phyloP scores from a whole-genome alignment of 2,888 invertebrate genomes.

The Hartigia nigra region DNA sequence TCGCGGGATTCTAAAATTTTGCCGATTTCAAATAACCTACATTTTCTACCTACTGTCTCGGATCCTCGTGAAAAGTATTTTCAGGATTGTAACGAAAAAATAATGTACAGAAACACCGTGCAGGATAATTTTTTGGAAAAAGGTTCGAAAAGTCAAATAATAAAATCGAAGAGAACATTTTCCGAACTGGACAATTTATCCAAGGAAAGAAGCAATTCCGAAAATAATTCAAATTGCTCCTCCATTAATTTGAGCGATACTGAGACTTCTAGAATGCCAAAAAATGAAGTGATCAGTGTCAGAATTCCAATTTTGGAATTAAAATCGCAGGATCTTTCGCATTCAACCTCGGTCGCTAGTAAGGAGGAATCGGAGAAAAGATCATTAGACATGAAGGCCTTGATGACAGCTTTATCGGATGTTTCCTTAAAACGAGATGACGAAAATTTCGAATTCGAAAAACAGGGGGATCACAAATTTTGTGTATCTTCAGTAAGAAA shows the following conservation, averaged over 20 bases:
- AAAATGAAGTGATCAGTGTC: neutral
- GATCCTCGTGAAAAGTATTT: neutral
- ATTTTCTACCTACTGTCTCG: neutral
- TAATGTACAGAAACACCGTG: neutral
- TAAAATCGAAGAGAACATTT: neutral
- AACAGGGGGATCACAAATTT: neutral
- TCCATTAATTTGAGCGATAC: constrained; percentile 3
- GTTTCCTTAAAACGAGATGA: constrained; percentile 28
- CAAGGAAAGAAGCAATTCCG: constrained; percentile 13
- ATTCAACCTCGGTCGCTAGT: constrained; percentile 29
- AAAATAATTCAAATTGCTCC: constrained; percentile 1
- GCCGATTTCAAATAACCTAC: neutral
- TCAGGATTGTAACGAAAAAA: neutral
- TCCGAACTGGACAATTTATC: constrained; percentile 11
- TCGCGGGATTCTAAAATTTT: constrained; percentile 36
- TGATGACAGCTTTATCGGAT: constrained; percentile 41
- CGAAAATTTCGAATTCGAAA: neutral
- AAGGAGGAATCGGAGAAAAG: constrained; percentile 21
- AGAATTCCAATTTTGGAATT: constrained; percentile 16
- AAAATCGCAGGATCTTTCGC: constrained; percentile 39
- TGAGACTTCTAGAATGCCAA: neutral
- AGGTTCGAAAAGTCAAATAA: neutral
- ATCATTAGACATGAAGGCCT: constrained; percentile 33
- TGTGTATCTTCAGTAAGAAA: constrained; percentile 10
- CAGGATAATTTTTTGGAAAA: neutral